These are phyloP conservation scores for Nicator chloris DNA, from an alignment of 2,113 vertebrate species.

Conservation along the genomic window DNA sequence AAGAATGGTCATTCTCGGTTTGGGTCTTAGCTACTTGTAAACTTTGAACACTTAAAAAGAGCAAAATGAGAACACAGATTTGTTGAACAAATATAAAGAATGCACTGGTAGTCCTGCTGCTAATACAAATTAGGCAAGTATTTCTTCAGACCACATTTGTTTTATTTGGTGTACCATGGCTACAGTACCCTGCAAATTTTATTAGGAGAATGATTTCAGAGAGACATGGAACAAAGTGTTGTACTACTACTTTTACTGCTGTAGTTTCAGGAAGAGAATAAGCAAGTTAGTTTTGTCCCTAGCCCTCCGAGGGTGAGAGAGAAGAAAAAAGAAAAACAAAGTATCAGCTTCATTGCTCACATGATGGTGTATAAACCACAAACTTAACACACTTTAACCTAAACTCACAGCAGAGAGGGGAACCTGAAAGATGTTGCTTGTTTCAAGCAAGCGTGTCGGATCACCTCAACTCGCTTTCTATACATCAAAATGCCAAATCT, in stretches of 20 bases:
- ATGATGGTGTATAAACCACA: neutral
- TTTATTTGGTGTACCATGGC: neutral
- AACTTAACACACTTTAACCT: neutral
- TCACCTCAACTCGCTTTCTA: neutral
- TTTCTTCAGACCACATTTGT: neutral
- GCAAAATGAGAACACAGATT: neutral
- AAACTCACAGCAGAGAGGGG: neutral
- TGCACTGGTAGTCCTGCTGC: neutral
- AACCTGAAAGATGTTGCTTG: neutral
- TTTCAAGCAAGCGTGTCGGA: neutral
- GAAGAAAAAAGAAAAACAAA: neutral
- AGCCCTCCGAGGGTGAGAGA: neutral
- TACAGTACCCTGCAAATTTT: neutral
- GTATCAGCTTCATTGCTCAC: neutral
- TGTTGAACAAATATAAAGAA: neutral
- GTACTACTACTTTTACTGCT: neutral
- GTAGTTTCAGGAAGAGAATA: neutral
- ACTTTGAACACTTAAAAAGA: neutral
- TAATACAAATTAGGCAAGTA: neutral
- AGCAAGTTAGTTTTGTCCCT: neutral
- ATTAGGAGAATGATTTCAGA: neutral
- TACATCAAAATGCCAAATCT: neutral
- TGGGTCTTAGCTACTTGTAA: neutral
- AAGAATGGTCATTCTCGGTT: neutral
- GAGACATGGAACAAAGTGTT: neutral